These are phyloP conservation scores for Salmo trutta DNA, from an alignment of 2,797 vertebrate species.

Conservation along the genomic window DNA sequence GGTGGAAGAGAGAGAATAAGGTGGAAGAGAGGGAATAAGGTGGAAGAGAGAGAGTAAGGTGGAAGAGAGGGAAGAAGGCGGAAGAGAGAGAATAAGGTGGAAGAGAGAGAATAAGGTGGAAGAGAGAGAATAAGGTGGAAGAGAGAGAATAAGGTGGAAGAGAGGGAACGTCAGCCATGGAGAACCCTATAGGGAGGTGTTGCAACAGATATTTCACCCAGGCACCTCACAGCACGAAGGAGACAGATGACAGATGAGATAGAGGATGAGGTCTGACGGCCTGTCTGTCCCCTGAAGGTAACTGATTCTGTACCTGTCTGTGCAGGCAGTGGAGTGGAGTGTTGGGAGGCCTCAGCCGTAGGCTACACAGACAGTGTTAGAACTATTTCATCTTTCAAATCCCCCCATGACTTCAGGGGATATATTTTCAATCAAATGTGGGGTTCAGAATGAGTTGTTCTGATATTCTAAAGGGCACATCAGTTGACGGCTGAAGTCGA, in stretches of 20 bases:
- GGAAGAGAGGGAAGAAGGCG: background rate
- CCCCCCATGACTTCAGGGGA: too few species aligned
- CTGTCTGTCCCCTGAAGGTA: too few species aligned
- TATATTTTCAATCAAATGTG: too few species aligned
- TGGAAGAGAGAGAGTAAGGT: too few species aligned
- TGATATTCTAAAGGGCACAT: background rate
- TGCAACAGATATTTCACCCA: background rate
- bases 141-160: background rate
- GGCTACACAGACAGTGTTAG: background rate
- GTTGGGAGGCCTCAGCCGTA: background rate
- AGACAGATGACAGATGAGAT: conserved; percentile 9
- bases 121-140: background rate
- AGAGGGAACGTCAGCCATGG: conserved; percentile 40
- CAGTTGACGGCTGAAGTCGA: background rate
- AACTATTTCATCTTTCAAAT: too few species aligned
- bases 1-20: background rate
- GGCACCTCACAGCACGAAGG: background rate
- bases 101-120: background rate
- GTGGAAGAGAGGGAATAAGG: conserved; percentile 27
- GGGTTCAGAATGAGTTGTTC: too few species aligned
- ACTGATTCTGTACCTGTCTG: background rate
- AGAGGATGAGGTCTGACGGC: background rate
- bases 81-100: too few species aligned
- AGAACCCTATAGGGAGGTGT: conserved; percentile 11
- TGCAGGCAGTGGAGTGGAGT: background rate